A percentile compares a stretch with the other conserved stretches of the same genome.
These are phyloP conservation scores for Belgica antarctica DNA, from an alignment of 2,888 invertebrate genomes.

Conservation along the genomic window DNA sequence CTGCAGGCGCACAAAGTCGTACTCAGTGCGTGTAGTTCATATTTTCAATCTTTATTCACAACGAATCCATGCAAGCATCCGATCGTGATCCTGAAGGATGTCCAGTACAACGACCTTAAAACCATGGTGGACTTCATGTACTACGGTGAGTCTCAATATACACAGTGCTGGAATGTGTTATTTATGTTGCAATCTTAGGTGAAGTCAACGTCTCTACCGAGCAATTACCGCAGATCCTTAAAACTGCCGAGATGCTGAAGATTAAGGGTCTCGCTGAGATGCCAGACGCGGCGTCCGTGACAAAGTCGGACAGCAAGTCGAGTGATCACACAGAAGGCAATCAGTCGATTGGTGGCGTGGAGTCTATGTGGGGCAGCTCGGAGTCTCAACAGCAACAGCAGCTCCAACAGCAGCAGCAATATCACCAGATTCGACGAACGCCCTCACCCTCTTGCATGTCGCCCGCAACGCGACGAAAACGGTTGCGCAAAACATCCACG, in stretches of 20 bases:
- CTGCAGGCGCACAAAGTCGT: constrained; percentile 87
- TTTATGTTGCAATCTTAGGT: too few species aligned
- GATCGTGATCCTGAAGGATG: constrained; percentile 85
- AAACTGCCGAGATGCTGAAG: constrained; percentile 83
- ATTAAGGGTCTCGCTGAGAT: constrained; percentile 87
- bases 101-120: constrained; percentile 78
- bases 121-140: constrained; percentile 92
- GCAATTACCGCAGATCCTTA: constrained; percentile 72
- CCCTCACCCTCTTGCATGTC: constrained; percentile 62
- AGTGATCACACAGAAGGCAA: constrained; percentile 57
- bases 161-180: too few species aligned
- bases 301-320: constrained; percentile 66
- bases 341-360: constrained; percentile 56
- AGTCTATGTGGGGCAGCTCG: constrained; percentile 58
- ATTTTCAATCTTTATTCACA: constrained; percentile 80
- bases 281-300: constrained; percentile 73
- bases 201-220: constrained; percentile 90
- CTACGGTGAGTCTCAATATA: too few species aligned
- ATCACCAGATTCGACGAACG: constrained; percentile 56
- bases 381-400: constrained; percentile 59
- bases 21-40: constrained; percentile 87
- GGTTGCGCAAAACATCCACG: constrained; percentile 66
- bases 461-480: constrained; percentile 61
- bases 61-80: constrained; percentile 86
- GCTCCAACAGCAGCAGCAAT: constrained; percentile 62